Evolutionary conservation across 2,797 vertebrate genomes (phyloP).

Genomic region (Hippoglossus hippoglossus): DNA sequence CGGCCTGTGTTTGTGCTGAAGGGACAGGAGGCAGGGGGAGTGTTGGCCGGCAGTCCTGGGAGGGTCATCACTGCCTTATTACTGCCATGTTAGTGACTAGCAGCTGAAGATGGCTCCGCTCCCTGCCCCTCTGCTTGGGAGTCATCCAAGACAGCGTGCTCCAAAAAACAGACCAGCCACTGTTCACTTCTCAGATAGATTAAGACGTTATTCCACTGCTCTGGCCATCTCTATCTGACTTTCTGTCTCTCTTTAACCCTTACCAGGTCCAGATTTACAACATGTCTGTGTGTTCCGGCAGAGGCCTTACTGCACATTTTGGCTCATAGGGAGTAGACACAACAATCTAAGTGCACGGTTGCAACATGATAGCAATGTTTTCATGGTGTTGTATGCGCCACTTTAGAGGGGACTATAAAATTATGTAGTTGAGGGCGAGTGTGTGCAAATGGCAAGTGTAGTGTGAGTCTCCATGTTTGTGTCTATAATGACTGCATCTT

Average conservation of each 20-base stretch:
- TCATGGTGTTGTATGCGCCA: slow-evolving; percentile 42
- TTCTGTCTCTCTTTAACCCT: slow-evolving; percentile 31
- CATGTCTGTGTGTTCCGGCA: slow-evolving; percentile 52
- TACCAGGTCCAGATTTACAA: slow-evolving; percentile 48
- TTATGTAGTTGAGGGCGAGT: slow-evolving; percentile 32
- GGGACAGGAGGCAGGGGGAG: slow-evolving; percentile 62
- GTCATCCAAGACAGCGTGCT: slow-evolving; percentile 81
- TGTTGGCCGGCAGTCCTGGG: slow-evolving; percentile 74
- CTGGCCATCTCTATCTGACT: slow-evolving; percentile 64
- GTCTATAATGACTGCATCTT: slow-evolving; percentile 62
- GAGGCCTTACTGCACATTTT: slow-evolving; percentile 66
- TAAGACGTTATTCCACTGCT: slow-evolving; percentile 79
- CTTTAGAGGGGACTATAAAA: slow-evolving; percentile 43
- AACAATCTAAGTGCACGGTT: slow-evolving; percentile 53
- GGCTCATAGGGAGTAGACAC: slow-evolving; percentile 62
- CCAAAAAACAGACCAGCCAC: slow-evolving; percentile 79
- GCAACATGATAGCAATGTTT: slow-evolving; percentile 60
- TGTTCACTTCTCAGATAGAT: slow-evolving; percentile 79
- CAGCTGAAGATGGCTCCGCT: slow-evolving; percentile 81
- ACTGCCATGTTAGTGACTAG: slow-evolving; percentile 81
- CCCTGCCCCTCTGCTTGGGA: slow-evolving; percentile 79
- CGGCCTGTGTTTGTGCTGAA: slow-evolving; percentile 51
- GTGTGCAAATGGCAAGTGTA: slow-evolving; percentile 33
- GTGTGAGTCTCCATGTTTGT: slow-evolving; percentile 40
- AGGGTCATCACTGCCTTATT: slow-evolving; percentile 80